phyloP scores from a whole-genome alignment of 1,140 invertebrate genomes.

The Zophobas atratus region DNA sequence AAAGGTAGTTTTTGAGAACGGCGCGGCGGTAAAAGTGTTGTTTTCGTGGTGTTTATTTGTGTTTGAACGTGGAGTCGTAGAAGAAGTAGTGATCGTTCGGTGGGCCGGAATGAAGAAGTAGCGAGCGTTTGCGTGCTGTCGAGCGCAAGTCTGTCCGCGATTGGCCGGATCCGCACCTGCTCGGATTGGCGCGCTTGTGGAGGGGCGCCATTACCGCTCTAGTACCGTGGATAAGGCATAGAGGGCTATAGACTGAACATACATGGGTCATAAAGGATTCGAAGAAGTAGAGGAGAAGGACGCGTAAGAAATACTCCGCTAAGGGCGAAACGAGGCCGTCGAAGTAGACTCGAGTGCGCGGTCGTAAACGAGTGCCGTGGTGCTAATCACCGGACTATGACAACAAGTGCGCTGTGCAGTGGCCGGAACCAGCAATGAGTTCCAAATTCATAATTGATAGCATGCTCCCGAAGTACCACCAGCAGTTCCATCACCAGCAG shows the following conservation, averaged over 20 bases:
- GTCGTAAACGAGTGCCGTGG: conserved; percentile 61
- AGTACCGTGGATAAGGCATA: conserved; percentile 77
- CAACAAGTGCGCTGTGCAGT: conserved; percentile 63
- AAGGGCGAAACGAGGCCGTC: conserved; percentile 66
- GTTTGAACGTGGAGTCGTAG: background rate
- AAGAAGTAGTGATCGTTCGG: background rate
- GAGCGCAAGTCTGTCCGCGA: conserved; percentile 62
- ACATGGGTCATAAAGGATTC: conserved; percentile 79
- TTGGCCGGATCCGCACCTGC: conserved; percentile 68
- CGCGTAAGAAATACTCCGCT: conserved; percentile 72
- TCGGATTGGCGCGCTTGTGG: conserved; percentile 65
- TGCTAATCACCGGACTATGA: conserved; percentile 62
- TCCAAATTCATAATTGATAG: conserved; percentile 97
- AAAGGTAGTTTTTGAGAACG: too few species aligned
- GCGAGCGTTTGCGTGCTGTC: conserved; percentile 57
- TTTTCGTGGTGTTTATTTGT: conserved; percentile 12
- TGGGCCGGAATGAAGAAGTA: conserved; percentile 44
- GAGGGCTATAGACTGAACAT: conserved; percentile 78
- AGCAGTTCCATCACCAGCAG: conserved; percentile 82
- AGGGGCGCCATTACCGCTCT: conserved; percentile 76
- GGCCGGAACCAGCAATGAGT: conserved; percentile 81
- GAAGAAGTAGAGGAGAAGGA: conserved; percentile 78
- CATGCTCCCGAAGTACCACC: conserved; percentile 95
- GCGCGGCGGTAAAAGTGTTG: background rate
- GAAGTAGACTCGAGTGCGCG: conserved; percentile 62